A percentile compares a stretch with the other conserved stretches of the same genome.
Evolutionary conservation across 2,888 invertebrate species (phyloP).

Genomic region (Tiliacea citrago): DNA sequence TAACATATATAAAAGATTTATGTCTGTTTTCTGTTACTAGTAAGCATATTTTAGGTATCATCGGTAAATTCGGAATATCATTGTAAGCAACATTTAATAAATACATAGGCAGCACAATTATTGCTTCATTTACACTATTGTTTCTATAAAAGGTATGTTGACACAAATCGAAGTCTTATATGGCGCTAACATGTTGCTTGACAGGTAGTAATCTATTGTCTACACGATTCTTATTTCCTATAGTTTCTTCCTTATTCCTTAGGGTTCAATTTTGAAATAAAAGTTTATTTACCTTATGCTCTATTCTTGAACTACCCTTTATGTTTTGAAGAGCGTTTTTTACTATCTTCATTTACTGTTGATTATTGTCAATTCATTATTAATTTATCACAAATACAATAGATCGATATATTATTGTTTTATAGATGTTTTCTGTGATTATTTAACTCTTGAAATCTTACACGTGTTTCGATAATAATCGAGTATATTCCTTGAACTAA

Average conservation of each 20-base stretch:
- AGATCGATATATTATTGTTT: conserved; percentile 4
- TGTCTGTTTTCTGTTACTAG: too few species aligned
- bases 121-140: conserved; percentile 11
- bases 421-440: conserved; percentile 11
- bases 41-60: not conserved
- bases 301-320: not conserved
- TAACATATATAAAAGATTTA: too few species aligned
- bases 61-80: not conserved
- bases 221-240: conserved; percentile 23
- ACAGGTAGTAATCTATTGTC: conserved; percentile 16
- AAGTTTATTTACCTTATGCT: not conserved
- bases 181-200: conserved; percentile 13
- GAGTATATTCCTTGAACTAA: conserved; percentile 44
- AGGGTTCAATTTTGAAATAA: not conserved
- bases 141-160: conserved; percentile 28
- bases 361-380: too few species aligned
- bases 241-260: conserved; percentile 1
- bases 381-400: not conserved
- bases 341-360: not conserved
- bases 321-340: not conserved
- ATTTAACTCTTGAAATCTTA: conserved; percentile 25
- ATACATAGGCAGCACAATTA: conserved; percentile 6
- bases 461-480: conserved; percentile 42
- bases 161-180: conserved; percentile 16
- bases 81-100: not conserved